These are phyloP conservation scores for Limnephilus lunatus DNA, from an alignment of 2,888 invertebrate species.

Conservation along the genomic window DNA sequence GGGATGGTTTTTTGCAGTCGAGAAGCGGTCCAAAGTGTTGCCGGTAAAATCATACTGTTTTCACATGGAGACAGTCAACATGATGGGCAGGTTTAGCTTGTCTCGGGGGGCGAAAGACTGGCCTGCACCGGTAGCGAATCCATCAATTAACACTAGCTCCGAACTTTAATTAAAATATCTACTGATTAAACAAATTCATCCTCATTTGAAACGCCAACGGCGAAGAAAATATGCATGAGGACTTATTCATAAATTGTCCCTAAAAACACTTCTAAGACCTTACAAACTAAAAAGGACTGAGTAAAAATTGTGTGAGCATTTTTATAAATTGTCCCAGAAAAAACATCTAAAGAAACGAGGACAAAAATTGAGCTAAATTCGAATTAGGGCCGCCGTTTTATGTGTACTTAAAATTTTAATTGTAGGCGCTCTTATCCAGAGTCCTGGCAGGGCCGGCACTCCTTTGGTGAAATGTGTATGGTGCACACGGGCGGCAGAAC, in stretches of 20 bases:
- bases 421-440: constrained; percentile 7
- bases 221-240: not conserved
- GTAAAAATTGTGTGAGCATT: not conserved
- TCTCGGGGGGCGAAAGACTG: too few species aligned
- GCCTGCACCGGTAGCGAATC: too few species aligned
- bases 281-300: not conserved
- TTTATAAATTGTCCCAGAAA: not conserved
- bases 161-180: too few species aligned
- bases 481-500: not conserved
- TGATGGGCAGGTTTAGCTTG: too few species aligned
- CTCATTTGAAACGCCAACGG: too few species aligned
- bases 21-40: too few species aligned
- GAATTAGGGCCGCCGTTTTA: not conserved
- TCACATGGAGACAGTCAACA: too few species aligned
- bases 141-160: too few species aligned
- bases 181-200: too few species aligned
- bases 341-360: not conserved
- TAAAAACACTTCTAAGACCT: not conserved
- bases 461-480: not conserved
- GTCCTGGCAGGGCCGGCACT: not conserved
- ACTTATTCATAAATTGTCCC: not conserved
- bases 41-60: too few species aligned
- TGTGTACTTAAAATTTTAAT: constrained; percentile 28
- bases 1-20: too few species aligned
- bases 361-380: not conserved